These are phyloP conservation scores for Zaprionus bogoriensis DNA, from an alignment of 2,888 invertebrate genomes.

Conservation along the genomic window DNA sequence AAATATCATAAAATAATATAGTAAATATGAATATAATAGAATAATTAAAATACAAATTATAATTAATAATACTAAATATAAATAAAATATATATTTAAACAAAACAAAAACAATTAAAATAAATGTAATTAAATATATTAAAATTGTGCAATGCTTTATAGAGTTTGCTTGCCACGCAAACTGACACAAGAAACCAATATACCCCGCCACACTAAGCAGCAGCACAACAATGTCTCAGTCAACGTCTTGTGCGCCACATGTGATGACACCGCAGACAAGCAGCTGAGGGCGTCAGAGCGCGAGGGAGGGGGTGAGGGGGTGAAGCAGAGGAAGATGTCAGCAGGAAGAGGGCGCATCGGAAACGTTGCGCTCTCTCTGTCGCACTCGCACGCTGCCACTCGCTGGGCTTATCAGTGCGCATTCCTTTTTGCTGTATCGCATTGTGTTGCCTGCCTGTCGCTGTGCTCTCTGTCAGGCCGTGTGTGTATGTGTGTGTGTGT, in stretches of 20 bases:
- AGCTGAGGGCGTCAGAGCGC: background rate
- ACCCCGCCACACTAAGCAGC: background rate
- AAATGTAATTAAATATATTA: no score
- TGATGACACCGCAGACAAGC: conserved; percentile 41
- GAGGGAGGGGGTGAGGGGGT: background rate
- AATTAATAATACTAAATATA: no score
- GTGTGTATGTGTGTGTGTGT: conserved; percentile 12
- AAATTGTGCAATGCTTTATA: no score
- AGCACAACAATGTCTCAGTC: conserved; percentile 45
- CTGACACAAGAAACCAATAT: background rate
- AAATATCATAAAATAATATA: no score
- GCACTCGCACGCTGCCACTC: background rate
- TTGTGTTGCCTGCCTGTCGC: conserved; percentile 45
- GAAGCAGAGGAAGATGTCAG: background rate
- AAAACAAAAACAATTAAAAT: background rate
- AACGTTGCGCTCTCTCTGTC: conserved; percentile 48
- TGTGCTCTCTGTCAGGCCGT: conserved; percentile 6
- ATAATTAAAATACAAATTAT: no score
- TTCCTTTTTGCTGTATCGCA: conserved; percentile 60
- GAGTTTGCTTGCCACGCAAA: background rate
- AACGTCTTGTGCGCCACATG: conserved; percentile 33
- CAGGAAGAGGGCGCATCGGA: conserved; percentile 44
- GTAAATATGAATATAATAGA: background rate
- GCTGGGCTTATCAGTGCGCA: conserved; percentile 58
- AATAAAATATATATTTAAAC: background rate